Evolutionary conservation across 2,888 invertebrate genomes (phyloP).

Genomic region (Parasteatoda lunata): DNA sequence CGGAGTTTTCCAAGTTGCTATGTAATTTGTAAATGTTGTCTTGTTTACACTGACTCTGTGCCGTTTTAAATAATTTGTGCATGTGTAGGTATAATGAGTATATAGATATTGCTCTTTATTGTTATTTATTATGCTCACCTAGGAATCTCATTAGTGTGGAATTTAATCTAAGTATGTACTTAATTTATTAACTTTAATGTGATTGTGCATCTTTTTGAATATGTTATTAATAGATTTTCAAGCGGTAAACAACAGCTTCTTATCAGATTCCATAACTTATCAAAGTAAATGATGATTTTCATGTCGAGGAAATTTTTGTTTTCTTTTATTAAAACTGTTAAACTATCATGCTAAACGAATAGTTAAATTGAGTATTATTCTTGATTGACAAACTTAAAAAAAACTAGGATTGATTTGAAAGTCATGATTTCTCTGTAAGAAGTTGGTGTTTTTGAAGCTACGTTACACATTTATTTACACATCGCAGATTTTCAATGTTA

Average conservation of each 20-base stretch:
- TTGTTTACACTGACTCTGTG: slow-evolving; percentile 64
- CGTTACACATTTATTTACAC: slow-evolving; percentile 52
- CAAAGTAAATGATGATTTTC: neutral
- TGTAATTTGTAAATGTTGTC: slow-evolving; percentile 67
- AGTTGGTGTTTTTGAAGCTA: slow-evolving; percentile 3
- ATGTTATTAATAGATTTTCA: slow-evolving; percentile 50
- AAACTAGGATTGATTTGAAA: neutral
- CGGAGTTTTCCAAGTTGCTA: slow-evolving; percentile 55
- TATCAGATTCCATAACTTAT: slow-evolving; percentile 17
- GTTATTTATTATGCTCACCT: slow-evolving; percentile 64
- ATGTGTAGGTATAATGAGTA: slow-evolving; percentile 66
- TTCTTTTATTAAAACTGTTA: no score
- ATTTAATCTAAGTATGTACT: slow-evolving; percentile 46
- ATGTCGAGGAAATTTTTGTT: neutral
- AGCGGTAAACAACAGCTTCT: slow-evolving; percentile 52
- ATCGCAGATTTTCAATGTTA: slow-evolving; percentile 65
- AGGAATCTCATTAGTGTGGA: slow-evolving; percentile 64
- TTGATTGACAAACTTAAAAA: no score
- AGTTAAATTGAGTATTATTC: no score
- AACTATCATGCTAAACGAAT: no score
- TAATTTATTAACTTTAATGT: slow-evolving; percentile 59
- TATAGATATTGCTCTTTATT: slow-evolving; percentile 60
- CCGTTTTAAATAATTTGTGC: slow-evolving; percentile 65
- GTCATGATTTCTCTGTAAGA: neutral
- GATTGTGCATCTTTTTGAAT: slow-evolving; percentile 51